Percentiles rank a stretch among this genome's conserved stretches.
These are phyloP conservation scores for Oscheius sp. DNA, from an alignment of 1,140 invertebrate genomes.

Conservation along the genomic window DNA sequence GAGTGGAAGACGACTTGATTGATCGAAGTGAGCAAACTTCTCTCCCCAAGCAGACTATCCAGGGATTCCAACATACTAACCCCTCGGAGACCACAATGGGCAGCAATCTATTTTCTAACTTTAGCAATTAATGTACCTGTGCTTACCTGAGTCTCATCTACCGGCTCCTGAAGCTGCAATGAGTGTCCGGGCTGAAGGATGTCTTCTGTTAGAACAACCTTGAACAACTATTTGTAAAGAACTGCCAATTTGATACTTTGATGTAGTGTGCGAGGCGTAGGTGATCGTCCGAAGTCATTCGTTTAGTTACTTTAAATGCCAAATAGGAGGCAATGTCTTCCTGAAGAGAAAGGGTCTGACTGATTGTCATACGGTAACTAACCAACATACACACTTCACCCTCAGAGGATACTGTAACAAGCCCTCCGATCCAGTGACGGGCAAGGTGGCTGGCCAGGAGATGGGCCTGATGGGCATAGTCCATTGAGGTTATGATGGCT, in stretches of 20 bases:
- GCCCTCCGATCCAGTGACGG: conserved; percentile 25
- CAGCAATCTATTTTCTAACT: not conserved
- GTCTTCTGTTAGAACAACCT: not conserved
- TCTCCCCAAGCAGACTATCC: conserved; percentile 11
- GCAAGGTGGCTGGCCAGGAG: conserved; percentile 19
- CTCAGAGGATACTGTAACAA: conserved; percentile 15
- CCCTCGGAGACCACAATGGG: conserved; percentile 12
- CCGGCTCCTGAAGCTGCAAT: not conserved
- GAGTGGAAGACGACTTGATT: conserved; percentile 17
- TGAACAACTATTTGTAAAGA: too few relatives aligned
- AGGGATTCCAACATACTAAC: conserved; percentile 14
- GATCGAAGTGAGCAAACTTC: conserved; percentile 6
- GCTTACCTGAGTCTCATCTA: not conserved
- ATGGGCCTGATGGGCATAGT: conserved; percentile 22
- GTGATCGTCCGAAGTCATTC: conserved; percentile 30
- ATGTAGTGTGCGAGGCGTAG: conserved; percentile 10
- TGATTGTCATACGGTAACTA: not conserved
- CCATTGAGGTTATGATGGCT: conserved; percentile 9
- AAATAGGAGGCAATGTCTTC: conserved; percentile 20
- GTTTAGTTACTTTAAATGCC: conserved; percentile 19
- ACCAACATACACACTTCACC: conserved; percentile 16
- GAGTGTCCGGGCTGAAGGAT: not conserved
- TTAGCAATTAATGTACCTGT: too few relatives aligned
- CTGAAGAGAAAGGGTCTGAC: not conserved
- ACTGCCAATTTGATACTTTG: not conserved